A percentile compares a stretch with the other conserved stretches of the same genome.
Evolutionary conservation across 1,140 invertebrate genomes (phyloP).

Genomic region (Meloidogyne floridensis): DNA sequence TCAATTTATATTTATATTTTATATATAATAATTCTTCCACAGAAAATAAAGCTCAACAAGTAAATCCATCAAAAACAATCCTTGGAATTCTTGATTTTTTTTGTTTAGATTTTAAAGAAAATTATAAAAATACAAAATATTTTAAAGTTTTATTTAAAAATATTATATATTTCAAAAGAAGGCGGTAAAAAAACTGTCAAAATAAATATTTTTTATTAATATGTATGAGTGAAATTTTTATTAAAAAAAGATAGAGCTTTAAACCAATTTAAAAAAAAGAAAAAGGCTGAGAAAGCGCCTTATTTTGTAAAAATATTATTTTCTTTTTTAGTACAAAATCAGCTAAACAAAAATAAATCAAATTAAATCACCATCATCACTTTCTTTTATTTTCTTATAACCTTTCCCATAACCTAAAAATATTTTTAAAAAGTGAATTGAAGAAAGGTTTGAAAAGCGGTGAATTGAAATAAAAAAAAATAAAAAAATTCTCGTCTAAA

Average conservation of each 20-base stretch:
- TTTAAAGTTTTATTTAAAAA: background rate
- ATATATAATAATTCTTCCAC: background rate
- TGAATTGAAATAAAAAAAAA: background rate
- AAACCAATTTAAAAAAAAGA: no score
- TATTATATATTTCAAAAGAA: background rate
- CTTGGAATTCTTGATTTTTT: no score
- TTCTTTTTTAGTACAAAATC: background rate
- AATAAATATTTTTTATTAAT: background rate
- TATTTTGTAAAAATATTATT: no score
- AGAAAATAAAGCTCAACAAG: background rate
- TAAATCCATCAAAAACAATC: background rate
- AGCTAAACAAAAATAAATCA: background rate
- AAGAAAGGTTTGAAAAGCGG: background rate
- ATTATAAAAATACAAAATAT: background rate
- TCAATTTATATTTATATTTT: background rate
- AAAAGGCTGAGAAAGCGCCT: no score
- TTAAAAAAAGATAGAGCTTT: background rate
- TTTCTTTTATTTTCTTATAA: background rate
- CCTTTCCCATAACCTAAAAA: conserved; percentile 1
- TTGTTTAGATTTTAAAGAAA: background rate
- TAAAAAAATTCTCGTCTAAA: background rate
- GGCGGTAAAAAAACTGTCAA: background rate
- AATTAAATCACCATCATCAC: background rate
- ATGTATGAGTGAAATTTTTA: conserved; percentile 5
- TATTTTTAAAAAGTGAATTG: background rate